Base-by-base conservation (phyloP, 2,797 vertebrate genomes). In the Trachurus trachurus region DNA sequence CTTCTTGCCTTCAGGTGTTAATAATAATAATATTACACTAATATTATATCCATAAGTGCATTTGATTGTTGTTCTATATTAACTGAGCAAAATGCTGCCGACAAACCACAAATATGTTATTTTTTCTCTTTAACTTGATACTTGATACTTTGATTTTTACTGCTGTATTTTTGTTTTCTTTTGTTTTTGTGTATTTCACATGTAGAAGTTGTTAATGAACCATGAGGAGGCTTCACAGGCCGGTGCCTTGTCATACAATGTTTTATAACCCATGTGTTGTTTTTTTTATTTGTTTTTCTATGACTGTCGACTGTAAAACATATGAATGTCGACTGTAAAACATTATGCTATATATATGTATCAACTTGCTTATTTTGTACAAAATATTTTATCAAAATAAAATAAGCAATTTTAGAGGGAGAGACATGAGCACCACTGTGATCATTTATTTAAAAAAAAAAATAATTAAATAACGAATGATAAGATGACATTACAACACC, bases 311-410 rank as follows among this genome's bases (percentile, higher is more conserved):
- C 13, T 76, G 79, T 74, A 54, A 74, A 75, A 77, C 42, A 37
- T 66, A 65, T 29, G n/a, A n/a, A n/a, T 12, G 45, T 76, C 65
- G 22, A 69, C 13, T 76, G 79, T 74, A 54, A 74, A 75, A 77
- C 4, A n/a, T 69, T 1, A 73, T 29, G 31, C 66, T 52, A n/a
- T 37, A 9, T 37, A 37, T 34, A 7, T 84, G 39, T 10, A 71
- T 39, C 19, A 9, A 71, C 53, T 40, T 66, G 50, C 10, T 68
- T 77, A 74, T 90, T 93, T 91, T 91, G 68, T 89, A 84, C 73
- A 76, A 26, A 80, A 69, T 37, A 67, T 82, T 85, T 83, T 83
- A 75, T 76, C 61, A 78, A 57, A 88, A 88, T 88, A 85, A 89
- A 88, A 66, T 45, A 56, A 65, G 53, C 22, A 16, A 9, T 66